Conservation (phyloP, 2,797 vertebrate genomes). For the Sebastes nivosus region DNA sequence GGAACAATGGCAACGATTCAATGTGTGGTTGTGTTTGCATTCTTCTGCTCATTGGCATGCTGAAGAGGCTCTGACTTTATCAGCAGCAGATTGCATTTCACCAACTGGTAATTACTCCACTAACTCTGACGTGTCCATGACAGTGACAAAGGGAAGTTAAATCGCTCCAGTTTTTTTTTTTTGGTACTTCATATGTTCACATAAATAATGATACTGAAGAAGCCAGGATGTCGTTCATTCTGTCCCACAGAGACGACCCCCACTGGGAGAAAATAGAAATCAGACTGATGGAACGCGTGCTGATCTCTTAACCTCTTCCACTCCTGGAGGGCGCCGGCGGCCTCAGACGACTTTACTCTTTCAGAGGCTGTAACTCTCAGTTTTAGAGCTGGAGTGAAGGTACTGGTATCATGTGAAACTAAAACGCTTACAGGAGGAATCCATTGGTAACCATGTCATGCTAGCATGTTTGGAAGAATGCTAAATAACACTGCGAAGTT, state of each 20-base stretch:
- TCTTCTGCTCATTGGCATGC: conserved; percentile 35
- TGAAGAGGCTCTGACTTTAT: conserved; percentile 39
- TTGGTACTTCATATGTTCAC: neutral
- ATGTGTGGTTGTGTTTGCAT: conserved; percentile 17
- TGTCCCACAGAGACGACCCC: neutral
- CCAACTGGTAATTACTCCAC: conserved; percentile 31
- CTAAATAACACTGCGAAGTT: no score
- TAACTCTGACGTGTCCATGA: conserved; percentile 36
- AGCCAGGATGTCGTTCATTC: neutral
- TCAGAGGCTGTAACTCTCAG: no score
- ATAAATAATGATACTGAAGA: neutral
- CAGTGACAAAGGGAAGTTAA: conserved; percentile 28
- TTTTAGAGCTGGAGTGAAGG: no score
- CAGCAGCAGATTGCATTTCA: conserved; percentile 39
- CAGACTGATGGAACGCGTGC: no score
- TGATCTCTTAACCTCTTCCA: no score
- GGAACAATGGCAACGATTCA: conserved; percentile 55
- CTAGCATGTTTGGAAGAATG: no score
- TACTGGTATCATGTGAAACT: no score
- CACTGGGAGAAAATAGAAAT: neutral
- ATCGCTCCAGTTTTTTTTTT: neutral
- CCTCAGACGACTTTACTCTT: no score
- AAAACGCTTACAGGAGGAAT: no score
- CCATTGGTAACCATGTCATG: no score
- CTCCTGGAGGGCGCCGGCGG: fast-evolving